These are phyloP conservation scores for Gavialis gangeticus DNA, from an alignment of 2,113 vertebrate genomes.

Conservation along the genomic window DNA sequence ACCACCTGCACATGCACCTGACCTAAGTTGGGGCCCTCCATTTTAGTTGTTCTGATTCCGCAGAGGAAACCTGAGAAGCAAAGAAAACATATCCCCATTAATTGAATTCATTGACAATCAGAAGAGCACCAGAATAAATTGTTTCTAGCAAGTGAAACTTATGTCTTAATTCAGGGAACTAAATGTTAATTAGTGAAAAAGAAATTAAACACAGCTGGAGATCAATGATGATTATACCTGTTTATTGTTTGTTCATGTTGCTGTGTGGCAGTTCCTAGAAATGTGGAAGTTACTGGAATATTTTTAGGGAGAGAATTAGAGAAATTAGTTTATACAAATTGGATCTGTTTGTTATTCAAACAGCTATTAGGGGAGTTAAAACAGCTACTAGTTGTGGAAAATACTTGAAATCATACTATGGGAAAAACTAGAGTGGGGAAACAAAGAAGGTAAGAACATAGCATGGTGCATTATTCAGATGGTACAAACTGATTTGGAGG, in stretches of 20 bases:
- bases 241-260: background rate
- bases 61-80: background rate
- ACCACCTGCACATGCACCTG: no score
- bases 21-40: background rate
- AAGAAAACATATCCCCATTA: background rate
- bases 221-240: rapidly evolving
- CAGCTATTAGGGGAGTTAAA: background rate
- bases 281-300: background rate
- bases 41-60: background rate
- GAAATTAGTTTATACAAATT: background rate
- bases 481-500: background rate
- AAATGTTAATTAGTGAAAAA: background rate
- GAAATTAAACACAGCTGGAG: background rate
- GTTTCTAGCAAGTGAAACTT: background rate
- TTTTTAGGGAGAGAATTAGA: background rate
- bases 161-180: background rate
- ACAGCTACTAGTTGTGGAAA: background rate
- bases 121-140: background rate
- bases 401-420: background rate
- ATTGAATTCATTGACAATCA: background rate
- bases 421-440: background rate
- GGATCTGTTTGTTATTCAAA: background rate
- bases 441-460: background rate
- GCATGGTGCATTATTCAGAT: background rate
- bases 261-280: background rate